phyloP scores from a whole-genome alignment of 2,888 invertebrate species.

The Erynnis tages region DNA sequence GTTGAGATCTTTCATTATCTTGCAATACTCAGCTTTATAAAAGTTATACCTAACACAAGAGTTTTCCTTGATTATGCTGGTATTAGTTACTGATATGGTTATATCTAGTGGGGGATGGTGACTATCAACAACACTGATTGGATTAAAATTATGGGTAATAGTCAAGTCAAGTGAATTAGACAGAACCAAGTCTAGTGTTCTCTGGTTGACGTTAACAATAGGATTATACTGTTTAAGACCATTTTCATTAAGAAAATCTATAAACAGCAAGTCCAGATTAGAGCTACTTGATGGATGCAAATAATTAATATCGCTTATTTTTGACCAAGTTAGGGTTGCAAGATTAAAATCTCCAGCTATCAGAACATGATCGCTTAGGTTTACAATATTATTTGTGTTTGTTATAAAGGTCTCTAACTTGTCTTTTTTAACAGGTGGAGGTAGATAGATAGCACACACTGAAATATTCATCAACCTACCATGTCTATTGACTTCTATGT shows the following conservation, averaged over 20 bases:
- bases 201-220: not conserved
- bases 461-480: not conserved
- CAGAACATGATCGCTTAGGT: not conserved
- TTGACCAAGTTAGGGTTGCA: not conserved
- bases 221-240: not conserved
- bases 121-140: not conserved
- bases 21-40: not conserved
- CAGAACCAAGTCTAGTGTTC: not conserved
- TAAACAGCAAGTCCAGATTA: not conserved
- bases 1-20: not conserved
- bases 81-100: not conserved
- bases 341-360: constrained; percentile 6
- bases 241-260: constrained; percentile 1
- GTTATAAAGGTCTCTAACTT: not conserved
- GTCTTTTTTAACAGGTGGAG: not conserved
- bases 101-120: constrained; percentile 1
- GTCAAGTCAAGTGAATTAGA: not conserved
- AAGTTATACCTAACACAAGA: not conserved
- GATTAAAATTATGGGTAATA: not conserved
- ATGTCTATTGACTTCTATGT: not conserved
- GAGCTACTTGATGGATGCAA: not conserved
- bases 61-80: not conserved
- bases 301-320: not conserved
- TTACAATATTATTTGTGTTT: not conserved
- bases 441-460: not conserved